phyloP scores from a whole-genome alignment of 1,140 invertebrate genomes.

The Drosophila paulistorum region DNA sequence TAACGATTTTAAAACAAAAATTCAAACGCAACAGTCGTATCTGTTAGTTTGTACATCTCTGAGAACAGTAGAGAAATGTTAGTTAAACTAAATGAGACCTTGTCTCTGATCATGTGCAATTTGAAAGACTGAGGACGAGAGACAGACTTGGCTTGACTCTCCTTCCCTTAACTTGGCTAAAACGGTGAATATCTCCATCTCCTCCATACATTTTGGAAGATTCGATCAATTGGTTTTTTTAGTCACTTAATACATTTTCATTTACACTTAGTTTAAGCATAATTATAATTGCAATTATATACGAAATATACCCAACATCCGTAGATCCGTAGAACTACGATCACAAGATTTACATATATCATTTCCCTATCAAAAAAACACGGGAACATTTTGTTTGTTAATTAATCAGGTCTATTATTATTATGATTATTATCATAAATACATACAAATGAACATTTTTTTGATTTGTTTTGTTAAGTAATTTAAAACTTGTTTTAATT shows the following conservation, averaged over 20 bases:
- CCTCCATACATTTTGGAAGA: background rate
- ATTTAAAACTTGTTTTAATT: constrained; percentile 7
- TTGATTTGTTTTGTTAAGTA: constrained; percentile 13
- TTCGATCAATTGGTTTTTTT: too few relatives aligned
- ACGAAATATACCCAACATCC: too few relatives aligned
- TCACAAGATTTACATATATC: background rate
- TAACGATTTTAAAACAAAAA: too few relatives aligned
- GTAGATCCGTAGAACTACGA: background rate
- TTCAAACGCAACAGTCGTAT: too few relatives aligned
- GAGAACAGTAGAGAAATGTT: background rate
- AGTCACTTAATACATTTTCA: too few relatives aligned
- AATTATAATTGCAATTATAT: too few relatives aligned
- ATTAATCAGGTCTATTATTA: constrained; percentile 10
- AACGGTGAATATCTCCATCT: background rate
- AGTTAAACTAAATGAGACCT: background rate
- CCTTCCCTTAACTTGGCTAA: background rate
- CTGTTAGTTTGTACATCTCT: too few relatives aligned
- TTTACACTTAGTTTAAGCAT: too few relatives aligned
- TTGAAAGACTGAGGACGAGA: background rate
- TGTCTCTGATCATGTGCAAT: background rate
- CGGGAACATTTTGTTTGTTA: constrained; percentile 2
- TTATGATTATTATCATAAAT: background rate
- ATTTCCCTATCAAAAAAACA: background rate
- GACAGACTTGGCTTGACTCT: background rate
- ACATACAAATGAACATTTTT: background rate